Evolutionary conservation across 2,113 vertebrate species (phyloP).

Genomic region (Nerophis lumbriciformis): DNA sequence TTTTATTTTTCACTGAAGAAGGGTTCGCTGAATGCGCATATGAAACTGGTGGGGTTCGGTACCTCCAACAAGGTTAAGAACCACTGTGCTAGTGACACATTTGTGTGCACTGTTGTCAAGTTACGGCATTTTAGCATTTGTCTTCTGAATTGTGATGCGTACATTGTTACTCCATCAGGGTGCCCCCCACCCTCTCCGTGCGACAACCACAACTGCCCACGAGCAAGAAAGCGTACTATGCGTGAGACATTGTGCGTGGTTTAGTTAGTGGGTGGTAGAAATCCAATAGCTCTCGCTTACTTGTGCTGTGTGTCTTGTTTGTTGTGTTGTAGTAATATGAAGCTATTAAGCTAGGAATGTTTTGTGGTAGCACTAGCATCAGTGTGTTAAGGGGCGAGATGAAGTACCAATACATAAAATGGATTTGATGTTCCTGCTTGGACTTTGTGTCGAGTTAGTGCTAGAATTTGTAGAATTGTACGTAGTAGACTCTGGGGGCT

Average conservation of each 20-base stretch:
- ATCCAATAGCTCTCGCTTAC: slow-evolving; percentile 3
- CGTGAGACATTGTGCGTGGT: slow-evolving; percentile 59
- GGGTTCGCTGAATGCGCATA: no score
- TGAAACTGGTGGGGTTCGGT: no score
- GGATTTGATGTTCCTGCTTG: no score
- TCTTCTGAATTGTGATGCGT: no score
- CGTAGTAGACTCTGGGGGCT: not conserved
- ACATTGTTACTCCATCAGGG: slow-evolving; percentile 52
- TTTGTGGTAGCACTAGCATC: not conserved
- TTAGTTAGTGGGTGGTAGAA: slow-evolving; percentile 60
- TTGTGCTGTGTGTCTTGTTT: slow-evolving; percentile 23
- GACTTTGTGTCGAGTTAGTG: not conserved
- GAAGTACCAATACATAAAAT: no score
- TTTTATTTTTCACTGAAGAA: no score
- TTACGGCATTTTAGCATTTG: no score
- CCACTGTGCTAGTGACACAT: no score
- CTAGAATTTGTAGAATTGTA: not conserved
- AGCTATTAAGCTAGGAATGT: not conserved
- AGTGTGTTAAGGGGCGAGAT: not conserved
- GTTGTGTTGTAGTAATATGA: not conserved
- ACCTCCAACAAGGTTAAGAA: no score
- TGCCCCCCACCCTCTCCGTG: slow-evolving; percentile 58
- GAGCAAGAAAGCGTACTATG: slow-evolving; percentile 68
- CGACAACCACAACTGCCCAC: slow-evolving; percentile 47
- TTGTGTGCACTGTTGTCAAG: no score